Percentiles rank a stretch among this genome's conserved stretches.
These are phyloP conservation scores for Tenebrio molitor DNA, from an alignment of 1,140 invertebrate genomes.

Conservation along the genomic window DNA sequence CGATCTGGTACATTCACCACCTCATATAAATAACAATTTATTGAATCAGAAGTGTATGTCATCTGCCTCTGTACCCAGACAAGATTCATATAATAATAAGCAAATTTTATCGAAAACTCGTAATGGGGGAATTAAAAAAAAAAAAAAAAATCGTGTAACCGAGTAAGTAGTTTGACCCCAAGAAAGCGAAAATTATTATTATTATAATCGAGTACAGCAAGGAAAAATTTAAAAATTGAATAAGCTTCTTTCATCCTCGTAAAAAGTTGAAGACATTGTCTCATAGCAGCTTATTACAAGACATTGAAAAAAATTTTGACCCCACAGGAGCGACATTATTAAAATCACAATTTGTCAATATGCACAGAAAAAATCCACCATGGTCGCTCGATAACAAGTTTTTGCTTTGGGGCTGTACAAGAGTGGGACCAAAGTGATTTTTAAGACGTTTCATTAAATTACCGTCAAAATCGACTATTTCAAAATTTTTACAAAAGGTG, in stretches of 20 bases:
- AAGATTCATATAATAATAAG: background rate
- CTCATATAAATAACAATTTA: no score
- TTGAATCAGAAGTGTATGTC: no score
- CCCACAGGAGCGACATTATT: background rate
- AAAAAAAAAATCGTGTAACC: background rate
- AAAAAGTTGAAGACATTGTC: background rate
- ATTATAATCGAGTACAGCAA: background rate
- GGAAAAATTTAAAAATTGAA: background rate
- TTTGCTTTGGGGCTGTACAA: no score
- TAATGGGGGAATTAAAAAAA: background rate
- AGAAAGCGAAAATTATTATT: constrained; percentile 13
- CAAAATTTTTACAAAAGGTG: constrained; percentile 29
- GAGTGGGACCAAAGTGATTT: constrained; percentile 15
- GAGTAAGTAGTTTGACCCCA: background rate
- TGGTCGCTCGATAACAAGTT: background rate
- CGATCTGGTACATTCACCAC: no score
- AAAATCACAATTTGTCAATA: background rate
- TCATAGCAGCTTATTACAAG: background rate
- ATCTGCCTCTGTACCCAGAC: no score
- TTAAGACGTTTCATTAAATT: constrained; percentile 43
- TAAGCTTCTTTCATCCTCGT: background rate
- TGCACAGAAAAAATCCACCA: no score
- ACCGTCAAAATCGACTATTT: constrained; percentile 39
- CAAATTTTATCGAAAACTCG: background rate
- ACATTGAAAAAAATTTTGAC: constrained; percentile 16